phyloP scores from a whole-genome alignment of 2,797 vertebrate genomes.

The Chaetophractus vellerosus region DNA sequence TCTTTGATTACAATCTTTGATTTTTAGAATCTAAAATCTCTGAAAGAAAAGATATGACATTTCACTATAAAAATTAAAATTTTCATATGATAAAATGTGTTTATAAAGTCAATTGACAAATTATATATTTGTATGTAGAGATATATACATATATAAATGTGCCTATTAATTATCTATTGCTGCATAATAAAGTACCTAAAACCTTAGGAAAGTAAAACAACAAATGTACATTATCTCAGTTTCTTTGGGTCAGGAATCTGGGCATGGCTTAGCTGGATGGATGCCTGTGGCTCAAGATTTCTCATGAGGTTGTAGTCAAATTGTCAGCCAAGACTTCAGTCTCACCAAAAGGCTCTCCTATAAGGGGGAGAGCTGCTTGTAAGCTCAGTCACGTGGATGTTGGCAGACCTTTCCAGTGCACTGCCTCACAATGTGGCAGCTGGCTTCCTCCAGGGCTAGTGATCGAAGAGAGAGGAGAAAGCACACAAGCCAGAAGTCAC shows the following conservation, averaged over 20 bases:
- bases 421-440: neutral
- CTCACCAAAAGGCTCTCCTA: neutral
- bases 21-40: conserved; percentile 45
- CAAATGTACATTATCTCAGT: neutral
- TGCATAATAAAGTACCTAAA: conserved; percentile 5
- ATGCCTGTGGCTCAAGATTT: neutral
- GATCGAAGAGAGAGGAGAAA: neutral
- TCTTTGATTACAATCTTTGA: no score
- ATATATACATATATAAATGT: neutral
- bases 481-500: neutral
- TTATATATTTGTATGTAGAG: neutral
- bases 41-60: conserved; percentile 17
- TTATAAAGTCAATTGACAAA: conserved; percentile 39
- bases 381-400: neutral
- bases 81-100: neutral
- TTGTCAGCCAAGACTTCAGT: neutral
- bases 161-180: neutral
- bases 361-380: neutral
- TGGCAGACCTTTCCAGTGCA: neutral
- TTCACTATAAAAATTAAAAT: neutral
- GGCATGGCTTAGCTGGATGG: neutral
- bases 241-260: conserved; percentile 18
- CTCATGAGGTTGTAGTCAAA: neutral
- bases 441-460: neutral
- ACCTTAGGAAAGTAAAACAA: neutral